A percentile compares a stretch with the other conserved stretches of the same genome.
These are phyloP conservation scores for Ectobius pallidus DNA, from an alignment of 2,888 invertebrate species.

Conservation along the genomic window DNA sequence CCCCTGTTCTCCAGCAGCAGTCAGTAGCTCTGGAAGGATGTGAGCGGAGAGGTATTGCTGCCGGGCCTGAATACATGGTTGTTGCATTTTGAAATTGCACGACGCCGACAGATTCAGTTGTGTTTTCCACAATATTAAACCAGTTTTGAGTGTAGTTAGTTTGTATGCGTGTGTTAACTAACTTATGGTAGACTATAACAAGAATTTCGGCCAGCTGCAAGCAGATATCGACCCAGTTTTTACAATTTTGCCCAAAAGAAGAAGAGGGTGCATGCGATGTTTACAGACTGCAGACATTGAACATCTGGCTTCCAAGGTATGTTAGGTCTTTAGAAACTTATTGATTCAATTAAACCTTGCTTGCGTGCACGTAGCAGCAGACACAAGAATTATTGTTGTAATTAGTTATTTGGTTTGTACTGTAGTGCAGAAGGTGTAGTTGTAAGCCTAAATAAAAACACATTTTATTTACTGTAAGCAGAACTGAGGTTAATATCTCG, in stretches of 20 bases:
- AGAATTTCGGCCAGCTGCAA: not conserved
- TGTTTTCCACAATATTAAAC: not conserved
- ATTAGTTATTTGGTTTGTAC: no score
- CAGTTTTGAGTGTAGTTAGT: not conserved
- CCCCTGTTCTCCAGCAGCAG: not conserved
- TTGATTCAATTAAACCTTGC: no score
- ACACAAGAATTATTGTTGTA: no score
- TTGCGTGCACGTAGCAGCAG: no score
- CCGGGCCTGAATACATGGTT: not conserved
- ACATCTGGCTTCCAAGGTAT: no score
- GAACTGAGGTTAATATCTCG: no score
- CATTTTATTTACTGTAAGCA: no score
- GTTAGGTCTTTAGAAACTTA: no score
- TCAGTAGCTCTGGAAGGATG: not conserved
- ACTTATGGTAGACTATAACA: not conserved
- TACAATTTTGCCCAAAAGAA: not conserved
- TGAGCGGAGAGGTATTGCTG: not conserved
- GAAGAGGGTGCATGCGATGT: not conserved
- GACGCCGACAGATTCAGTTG: not conserved
- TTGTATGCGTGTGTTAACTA: not conserved
- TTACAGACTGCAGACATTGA: conserved; percentile 1
- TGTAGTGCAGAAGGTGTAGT: no score
- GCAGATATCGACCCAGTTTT: not conserved
- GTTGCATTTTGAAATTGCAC: not conserved
- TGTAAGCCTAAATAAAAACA: no score